phyloP scores from a whole-genome alignment of 2,888 invertebrate species.

The Drosophila antonietae region DNA sequence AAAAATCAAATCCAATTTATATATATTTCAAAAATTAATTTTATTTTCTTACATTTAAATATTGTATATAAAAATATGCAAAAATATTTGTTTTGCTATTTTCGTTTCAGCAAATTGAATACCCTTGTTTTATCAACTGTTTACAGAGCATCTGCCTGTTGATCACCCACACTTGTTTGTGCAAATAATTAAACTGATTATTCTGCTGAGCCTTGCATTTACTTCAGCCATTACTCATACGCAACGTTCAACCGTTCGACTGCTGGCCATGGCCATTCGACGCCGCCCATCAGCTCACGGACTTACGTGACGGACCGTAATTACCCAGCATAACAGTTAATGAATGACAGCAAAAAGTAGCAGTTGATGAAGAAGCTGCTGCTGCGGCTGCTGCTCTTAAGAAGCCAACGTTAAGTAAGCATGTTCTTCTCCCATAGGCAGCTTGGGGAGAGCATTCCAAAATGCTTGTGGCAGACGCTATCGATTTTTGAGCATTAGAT shows the following conservation, averaged over 20 bases:
- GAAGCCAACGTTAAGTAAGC: conserved; percentile 31
- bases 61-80: too few species aligned
- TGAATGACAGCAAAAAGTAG: conserved; percentile 29
- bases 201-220: conserved; percentile 29
- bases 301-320: conserved; percentile 45
- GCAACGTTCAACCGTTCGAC: not conserved
- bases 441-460: not conserved
- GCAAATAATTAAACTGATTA: conserved; percentile 19
- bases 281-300: conserved; percentile 21
- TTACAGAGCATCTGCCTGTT: not conserved
- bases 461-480: not conserved
- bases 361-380: not conserved
- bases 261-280: conserved; percentile 13
- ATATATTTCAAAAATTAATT: too few species aligned
- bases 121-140: too few species aligned
- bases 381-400: not conserved
- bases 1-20: too few species aligned
- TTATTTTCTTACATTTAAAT: too few species aligned
- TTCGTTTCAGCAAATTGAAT: too few species aligned
- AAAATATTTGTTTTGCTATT: too few species aligned
- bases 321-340: conserved; percentile 50
- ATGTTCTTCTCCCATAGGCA: not conserved
- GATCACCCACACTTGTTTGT: not conserved
- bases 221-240: conserved; percentile 15
- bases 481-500: conserved; percentile 9